Evolutionary conservation across 2,888 invertebrate species (phyloP).

Genomic region (Clostera curtula): DNA sequence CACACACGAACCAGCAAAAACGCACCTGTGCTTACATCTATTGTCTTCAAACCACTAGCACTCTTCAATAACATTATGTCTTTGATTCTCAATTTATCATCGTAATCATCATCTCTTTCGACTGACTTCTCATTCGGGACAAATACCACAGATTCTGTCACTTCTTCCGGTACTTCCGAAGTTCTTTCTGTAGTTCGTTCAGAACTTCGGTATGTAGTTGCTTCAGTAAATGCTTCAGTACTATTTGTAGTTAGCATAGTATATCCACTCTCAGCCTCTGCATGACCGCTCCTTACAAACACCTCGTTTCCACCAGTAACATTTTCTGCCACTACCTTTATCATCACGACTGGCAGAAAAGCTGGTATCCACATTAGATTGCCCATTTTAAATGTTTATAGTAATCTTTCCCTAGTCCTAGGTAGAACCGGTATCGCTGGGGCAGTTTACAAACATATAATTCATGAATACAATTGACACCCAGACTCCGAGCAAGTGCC

Average conservation of each 20-base stretch:
- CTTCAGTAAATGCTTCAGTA: neutral
- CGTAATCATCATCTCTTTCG: constrained; percentile 20
- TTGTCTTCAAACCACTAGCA: constrained; percentile 24
- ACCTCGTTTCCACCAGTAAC: constrained; percentile 31
- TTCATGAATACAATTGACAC: too few relatives aligned
- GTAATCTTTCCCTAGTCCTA: too few relatives aligned
- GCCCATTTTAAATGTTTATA: constrained; percentile 9
- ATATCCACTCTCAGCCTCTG: constrained; percentile 18
- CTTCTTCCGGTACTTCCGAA: constrained; percentile 7
- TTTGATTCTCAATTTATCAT: constrained; percentile 13
- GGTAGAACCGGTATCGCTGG: too few relatives aligned
- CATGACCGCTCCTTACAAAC: constrained; percentile 36
- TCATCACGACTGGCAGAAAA: constrained; percentile 16
- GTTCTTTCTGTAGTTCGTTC: neutral
- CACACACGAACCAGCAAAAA: neutral
- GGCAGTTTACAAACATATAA: too few relatives aligned
- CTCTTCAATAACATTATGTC: constrained; percentile 23
- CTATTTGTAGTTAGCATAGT: constrained; percentile 1
- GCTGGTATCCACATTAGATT: constrained; percentile 14
- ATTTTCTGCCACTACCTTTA: constrained; percentile 12
- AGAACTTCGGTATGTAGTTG: neutral
- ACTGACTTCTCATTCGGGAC: constrained; percentile 36
- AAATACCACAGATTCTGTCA: constrained; percentile 34
- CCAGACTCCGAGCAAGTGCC: too few relatives aligned
- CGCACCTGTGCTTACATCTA: constrained; percentile 24